Evolutionary conservation across 2,888 invertebrate species (phyloP), one percentile per base, ranked within the genome.

Genomic region (Pilophorus perplexus): DNA sequence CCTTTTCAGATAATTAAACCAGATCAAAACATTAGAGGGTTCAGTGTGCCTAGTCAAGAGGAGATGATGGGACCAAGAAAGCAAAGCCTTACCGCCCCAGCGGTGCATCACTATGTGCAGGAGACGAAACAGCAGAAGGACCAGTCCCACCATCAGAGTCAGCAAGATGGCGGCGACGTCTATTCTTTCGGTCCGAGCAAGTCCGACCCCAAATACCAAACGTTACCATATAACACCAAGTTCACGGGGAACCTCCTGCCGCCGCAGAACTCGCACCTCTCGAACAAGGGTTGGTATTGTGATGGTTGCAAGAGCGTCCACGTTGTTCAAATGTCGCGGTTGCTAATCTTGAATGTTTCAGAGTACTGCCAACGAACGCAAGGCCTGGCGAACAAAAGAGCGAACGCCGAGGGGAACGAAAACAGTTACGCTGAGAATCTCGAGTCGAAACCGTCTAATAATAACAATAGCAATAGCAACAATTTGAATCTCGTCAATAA

Each of bases 121-220:
- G 70, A 70, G 59, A 70, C 70, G 12, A 64, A 67, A 37, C 52
- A 50, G 52, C 52, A 52, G 20, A 66, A 59, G 33, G 66, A 66
- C 5, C 37, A 23, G 33, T 25, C 28, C 3, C 55, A 46, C 48
- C 52, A 64, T 37, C 37, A 52, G 2, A 52, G 16, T 38, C 50
- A 50, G 16, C 38, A 37, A 16, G 27, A 64, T 18, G 38, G 38
- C 20, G 38, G 38, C 20, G 66, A 66, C 6, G 10, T 28, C 6
- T 57, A 38, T 18, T 25, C 66, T 74, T 89, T 90, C 75, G 84
- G 85, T 68, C 84, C 89, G 23, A 89, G 87, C 74, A 92, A 92
- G 77, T 88, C 87, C 65, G 92, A 93, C 78, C 91, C 88, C 42
- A 95, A 91, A 79, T 93, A 90, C 80, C 93, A 93, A 81, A 92